phyloP scores from a whole-genome alignment of 2,888 invertebrate genomes.

The Pogonocherus hispidulus region DNA sequence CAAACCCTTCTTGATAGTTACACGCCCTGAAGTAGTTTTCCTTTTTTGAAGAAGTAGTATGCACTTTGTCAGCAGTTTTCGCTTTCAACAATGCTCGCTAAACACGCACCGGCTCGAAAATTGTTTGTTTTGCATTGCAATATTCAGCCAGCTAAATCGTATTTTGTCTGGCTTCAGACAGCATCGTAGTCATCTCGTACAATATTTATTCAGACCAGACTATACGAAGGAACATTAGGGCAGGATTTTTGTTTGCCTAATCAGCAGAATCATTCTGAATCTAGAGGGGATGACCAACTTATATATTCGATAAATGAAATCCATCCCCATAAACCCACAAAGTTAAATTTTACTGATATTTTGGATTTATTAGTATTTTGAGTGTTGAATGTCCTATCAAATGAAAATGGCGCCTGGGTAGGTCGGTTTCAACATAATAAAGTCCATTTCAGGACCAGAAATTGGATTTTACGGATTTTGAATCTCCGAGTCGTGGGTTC shows the following conservation, averaged over 20 bases:
- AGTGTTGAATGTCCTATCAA: background rate
- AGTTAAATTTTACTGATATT: too few species aligned
- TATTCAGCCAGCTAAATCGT: constrained; percentile 11
- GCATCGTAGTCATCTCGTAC: background rate
- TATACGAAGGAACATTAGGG: constrained; percentile 1
- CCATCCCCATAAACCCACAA: too few species aligned
- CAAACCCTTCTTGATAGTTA: background rate
- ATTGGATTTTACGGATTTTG: too few species aligned
- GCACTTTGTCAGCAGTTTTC: constrained; percentile 26
- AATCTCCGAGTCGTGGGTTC: too few species aligned
- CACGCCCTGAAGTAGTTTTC: constrained; percentile 1
- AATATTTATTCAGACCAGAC: constrained; percentile 16
- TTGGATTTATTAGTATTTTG: too few species aligned
- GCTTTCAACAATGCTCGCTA: constrained; percentile 19
- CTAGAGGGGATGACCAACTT: background rate
- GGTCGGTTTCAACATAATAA: too few species aligned
- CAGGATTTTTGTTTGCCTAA: background rate
- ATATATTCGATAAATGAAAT: too few species aligned
- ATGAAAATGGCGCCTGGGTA: too few species aligned
- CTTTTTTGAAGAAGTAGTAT: background rate
- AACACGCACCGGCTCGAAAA: constrained; percentile 20
- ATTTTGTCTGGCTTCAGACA: constrained; percentile 8
- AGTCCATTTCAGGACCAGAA: too few species aligned
- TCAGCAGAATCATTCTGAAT: background rate
- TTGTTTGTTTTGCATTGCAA: constrained; percentile 22